phyloP scores from a whole-genome alignment of 2,113 vertebrate genomes.

The Nothoprocta perdicaria region DNA sequence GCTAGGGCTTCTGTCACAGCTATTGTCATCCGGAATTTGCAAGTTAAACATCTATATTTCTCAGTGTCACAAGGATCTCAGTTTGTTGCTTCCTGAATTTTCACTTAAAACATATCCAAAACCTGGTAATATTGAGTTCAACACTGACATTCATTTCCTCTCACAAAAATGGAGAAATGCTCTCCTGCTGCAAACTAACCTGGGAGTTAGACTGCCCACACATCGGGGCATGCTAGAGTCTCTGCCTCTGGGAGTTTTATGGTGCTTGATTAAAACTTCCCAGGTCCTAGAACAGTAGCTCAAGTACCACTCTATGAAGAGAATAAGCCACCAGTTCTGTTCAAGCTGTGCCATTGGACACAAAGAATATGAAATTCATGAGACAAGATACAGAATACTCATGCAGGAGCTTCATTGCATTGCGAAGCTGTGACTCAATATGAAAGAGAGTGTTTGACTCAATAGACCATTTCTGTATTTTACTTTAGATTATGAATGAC shows the following conservation, averaged over 20 bases:
- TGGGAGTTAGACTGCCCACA: conserved; percentile 39
- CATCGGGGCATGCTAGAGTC: conserved; percentile 41
- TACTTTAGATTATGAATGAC: conserved; percentile 17
- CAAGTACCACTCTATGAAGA: conserved; percentile 63
- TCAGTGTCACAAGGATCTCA: not conserved
- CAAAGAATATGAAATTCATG: conserved; percentile 72
- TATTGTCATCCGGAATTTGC: not conserved
- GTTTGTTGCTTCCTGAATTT: conserved; percentile 8
- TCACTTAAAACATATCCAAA: conserved; percentile 47
- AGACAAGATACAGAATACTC: conserved; percentile 62
- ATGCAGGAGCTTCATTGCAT: conserved; percentile 19
- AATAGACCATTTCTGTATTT: conserved; percentile 29
- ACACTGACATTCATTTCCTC: conserved; percentile 40
- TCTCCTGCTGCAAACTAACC: conserved; percentile 41
- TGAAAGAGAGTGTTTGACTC: conserved; percentile 37
- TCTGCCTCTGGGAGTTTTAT: conserved; percentile 55
- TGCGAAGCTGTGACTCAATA: conserved; percentile 63
- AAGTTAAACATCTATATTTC: conserved; percentile 53
- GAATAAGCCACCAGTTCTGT: conserved; percentile 68
- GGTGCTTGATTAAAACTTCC: conserved; percentile 69
- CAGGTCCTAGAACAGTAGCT: conserved; percentile 54
- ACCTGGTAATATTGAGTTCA: conserved; percentile 24
- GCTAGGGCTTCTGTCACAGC: not conserved
- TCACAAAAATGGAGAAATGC: conserved; percentile 53
- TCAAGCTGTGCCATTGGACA: conserved; percentile 68